Conservation (phyloP, 2,113 vertebrate species). For the Aythya baeri region DNA sequence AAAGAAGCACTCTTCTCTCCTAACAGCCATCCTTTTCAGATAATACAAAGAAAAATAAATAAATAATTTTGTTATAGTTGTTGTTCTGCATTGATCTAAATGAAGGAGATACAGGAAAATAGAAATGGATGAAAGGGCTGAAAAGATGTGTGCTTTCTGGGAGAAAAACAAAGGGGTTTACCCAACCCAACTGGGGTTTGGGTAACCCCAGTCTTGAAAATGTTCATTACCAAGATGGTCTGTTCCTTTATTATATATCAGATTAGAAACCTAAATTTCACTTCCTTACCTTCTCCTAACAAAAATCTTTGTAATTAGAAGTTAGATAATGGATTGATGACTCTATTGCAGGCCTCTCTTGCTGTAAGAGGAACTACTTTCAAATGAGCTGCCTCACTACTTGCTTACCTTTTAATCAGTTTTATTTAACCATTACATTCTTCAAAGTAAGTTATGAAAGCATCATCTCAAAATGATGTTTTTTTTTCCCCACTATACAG, state of each 20-base stretch:
- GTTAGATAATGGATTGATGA: not conserved
- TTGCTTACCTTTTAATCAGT: not conserved
- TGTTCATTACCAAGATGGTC: not conserved
- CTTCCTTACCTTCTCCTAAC: constrained; percentile 33
- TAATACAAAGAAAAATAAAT: not conserved
- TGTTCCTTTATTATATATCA: constrained; percentile 25
- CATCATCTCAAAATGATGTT: not conserved
- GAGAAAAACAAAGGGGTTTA: not conserved
- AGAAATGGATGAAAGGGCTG: not conserved
- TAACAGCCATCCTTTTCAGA: not conserved
- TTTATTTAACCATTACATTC: constrained; percentile 1
- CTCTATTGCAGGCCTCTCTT: not conserved
- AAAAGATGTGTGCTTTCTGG: constrained; percentile 1
- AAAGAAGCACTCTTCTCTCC: not conserved
- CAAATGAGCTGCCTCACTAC: constrained; percentile 7
- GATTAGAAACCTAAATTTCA: constrained; percentile 39
- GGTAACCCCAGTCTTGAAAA: constrained; percentile 21
- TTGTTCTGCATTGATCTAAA: not conserved
- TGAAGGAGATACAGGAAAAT: not conserved
- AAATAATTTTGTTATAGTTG: not conserved
- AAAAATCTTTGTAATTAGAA: not conserved
- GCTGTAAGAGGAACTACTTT: constrained; percentile 38
- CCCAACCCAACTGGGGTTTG: not conserved
- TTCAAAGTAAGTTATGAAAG: constrained; percentile 1
- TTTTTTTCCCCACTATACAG: not conserved